A percentile compares a stretch with the other conserved stretches of the same genome.
phyloP scores from a whole-genome alignment of 2,797 vertebrate species.

The Rhinophrynus dorsalis region DNA sequence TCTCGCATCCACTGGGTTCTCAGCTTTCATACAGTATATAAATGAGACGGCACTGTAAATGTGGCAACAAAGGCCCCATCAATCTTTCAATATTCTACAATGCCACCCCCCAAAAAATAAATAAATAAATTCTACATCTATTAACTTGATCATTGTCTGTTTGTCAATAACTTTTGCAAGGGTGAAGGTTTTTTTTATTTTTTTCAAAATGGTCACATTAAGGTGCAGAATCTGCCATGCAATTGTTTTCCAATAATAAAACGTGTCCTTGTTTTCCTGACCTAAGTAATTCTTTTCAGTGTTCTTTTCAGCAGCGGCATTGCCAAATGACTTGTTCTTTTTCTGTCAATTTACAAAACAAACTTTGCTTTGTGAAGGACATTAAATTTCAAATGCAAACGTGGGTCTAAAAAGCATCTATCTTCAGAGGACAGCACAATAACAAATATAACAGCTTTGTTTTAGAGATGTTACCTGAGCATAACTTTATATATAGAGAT shows the following conservation, averaged over 20 bases:
- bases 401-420: not conserved
- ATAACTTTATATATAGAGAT: not conserved
- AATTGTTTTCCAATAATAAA: constrained; percentile 41
- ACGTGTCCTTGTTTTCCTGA: constrained; percentile 21
- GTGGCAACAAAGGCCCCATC: constrained; percentile 4
- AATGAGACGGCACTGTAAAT: not conserved
- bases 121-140: constrained; percentile 11
- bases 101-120: not conserved
- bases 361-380: constrained; percentile 5
- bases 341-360: constrained; percentile 16
- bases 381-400: not conserved
- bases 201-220: constrained; percentile 40
- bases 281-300: constrained; percentile 20
- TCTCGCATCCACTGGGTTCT: no score
- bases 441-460: not conserved
- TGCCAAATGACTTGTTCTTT: constrained; percentile 25
- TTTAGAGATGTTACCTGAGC: no score
- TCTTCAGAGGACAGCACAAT: not conserved
- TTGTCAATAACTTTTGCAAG: not conserved
- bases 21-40: not conserved
- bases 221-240: constrained; percentile 14
- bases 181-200: constrained; percentile 16
- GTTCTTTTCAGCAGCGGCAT: constrained; percentile 30
- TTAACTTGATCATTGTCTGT: constrained; percentile 30
- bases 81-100: constrained; percentile 18